A percentile compares a stretch with the other conserved stretches of the same genome.
Evolutionary conservation across 2,113 vertebrate genomes (phyloP).

Genomic region (Gambusia holbrooki): DNA sequence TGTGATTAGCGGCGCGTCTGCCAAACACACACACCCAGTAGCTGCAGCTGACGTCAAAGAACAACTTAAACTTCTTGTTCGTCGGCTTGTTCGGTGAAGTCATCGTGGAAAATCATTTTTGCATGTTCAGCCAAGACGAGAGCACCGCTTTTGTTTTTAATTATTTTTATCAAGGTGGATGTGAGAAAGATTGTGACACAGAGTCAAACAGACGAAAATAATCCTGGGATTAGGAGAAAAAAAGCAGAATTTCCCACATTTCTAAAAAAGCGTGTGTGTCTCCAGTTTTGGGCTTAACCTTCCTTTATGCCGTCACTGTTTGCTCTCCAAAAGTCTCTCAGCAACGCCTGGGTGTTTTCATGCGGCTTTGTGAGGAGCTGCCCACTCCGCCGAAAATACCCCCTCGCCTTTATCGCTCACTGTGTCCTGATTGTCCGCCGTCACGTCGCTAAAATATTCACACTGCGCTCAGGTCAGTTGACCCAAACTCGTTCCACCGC

Average conservation of each 20-base stretch:
- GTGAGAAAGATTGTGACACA: neutral
- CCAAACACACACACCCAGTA: conserved; percentile 63
- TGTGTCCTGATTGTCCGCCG: conserved; percentile 11
- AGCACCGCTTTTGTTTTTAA: too few relatives aligned
- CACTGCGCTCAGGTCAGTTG: neutral
- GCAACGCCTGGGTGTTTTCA: conserved; percentile 54
- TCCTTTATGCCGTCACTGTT: conserved; percentile 58
- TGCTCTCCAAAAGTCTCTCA: conserved; percentile 62
- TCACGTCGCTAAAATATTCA: conserved; percentile 6
- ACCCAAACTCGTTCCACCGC: neutral
- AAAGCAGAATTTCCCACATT: conserved; percentile 45
- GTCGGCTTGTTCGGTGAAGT: conserved; percentile 28
- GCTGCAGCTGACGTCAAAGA: conserved; percentile 52
- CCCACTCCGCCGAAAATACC: conserved; percentile 61
- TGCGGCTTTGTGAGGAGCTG: conserved; percentile 62
- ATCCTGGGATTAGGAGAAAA: conserved; percentile 39
- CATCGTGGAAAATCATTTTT: conserved; percentile 54
- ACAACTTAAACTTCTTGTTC: conserved; percentile 61
- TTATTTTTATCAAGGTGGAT: conserved; percentile 15
- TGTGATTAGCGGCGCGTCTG: conserved; percentile 28
- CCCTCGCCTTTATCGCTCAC: conserved; percentile 46
- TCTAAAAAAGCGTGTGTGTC: conserved; percentile 35
- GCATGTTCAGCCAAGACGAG: conserved; percentile 9
- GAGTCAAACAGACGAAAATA: neutral
- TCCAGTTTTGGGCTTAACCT: conserved; percentile 50